These are phyloP conservation scores for Drosophila merina DNA, from an alignment of 2,888 invertebrate genomes.

Conservation along the genomic window DNA sequence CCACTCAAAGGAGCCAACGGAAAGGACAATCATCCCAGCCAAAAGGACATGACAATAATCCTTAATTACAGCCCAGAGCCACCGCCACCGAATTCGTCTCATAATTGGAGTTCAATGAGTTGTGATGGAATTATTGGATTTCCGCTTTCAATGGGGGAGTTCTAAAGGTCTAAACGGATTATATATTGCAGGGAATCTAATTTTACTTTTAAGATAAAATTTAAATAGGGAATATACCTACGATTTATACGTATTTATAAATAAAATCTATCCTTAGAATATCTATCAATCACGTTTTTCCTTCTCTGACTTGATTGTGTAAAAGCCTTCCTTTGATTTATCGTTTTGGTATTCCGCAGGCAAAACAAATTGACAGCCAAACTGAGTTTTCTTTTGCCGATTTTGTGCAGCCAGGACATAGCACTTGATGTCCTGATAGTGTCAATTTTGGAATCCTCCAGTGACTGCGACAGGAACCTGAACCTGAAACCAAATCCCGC, in stretches of 20 bases:
- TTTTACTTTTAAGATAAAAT: neutral
- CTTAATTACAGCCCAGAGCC: slow-evolving; percentile 41
- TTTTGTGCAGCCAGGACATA: slow-evolving; percentile 30
- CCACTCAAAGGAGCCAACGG: slow-evolving; percentile 33
- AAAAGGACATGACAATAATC: slow-evolving; percentile 48
- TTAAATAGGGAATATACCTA: neutral
- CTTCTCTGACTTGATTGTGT: neutral
- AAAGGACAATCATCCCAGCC: neutral
- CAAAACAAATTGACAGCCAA: slow-evolving; percentile 58
- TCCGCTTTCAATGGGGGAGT: neutral
- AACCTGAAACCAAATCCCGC: slow-evolving; percentile 28
- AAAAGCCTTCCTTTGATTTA: slow-evolving; percentile 24
- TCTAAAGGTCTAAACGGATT: neutral
- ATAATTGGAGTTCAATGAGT: slow-evolving; percentile 40
- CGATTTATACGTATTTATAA: too few relatives aligned
- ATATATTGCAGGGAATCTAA: neutral
- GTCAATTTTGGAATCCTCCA: slow-evolving; percentile 49
- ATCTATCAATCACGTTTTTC: slow-evolving; percentile 2
- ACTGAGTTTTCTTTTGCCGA: slow-evolving; percentile 28
- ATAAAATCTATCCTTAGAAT: neutral
- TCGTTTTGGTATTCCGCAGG: slow-evolving; percentile 39
- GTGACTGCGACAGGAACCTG: slow-evolving; percentile 44
- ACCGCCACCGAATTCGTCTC: slow-evolving; percentile 15
- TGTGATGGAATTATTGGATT: neutral
- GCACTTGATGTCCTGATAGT: slow-evolving; percentile 23